Percentiles rank a stretch among this genome's conserved stretches.
Evolutionary conservation across 2,888 invertebrate species (phyloP).

Genomic region (Archips xylosteana): DNA sequence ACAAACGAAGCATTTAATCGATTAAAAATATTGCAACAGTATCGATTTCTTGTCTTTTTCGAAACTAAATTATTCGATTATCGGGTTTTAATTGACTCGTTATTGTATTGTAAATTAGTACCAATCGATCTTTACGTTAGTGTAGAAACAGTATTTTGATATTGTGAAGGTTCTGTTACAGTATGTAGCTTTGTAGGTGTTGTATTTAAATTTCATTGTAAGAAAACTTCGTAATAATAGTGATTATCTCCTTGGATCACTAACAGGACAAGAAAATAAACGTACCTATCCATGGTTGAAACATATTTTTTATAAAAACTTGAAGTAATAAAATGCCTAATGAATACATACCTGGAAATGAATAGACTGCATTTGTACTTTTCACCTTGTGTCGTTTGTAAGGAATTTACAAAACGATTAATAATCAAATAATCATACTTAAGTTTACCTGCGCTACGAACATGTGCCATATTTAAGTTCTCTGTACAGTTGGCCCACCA

Average conservation of each 20-base stretch:
- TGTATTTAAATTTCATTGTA: slow-evolving; percentile 72
- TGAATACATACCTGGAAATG: not conserved
- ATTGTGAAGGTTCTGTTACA: slow-evolving; percentile 72
- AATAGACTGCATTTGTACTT: slow-evolving; percentile 26
- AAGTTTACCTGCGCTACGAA: slow-evolving; percentile 54
- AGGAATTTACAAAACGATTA: slow-evolving; percentile 37
- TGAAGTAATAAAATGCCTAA: not conserved
- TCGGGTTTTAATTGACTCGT: slow-evolving; percentile 65
- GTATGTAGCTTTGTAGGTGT: slow-evolving; percentile 78
- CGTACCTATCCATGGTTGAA: not conserved
- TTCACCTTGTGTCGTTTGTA: slow-evolving; percentile 37
- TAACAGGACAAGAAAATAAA: slow-evolving; percentile 32
- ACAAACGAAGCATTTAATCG: slow-evolving; percentile 34
- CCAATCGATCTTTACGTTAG: slow-evolving; percentile 70
- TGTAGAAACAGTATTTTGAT: slow-evolving; percentile 79
- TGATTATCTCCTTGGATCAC: slow-evolving; percentile 49
- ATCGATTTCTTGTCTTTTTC: slow-evolving; percentile 69
- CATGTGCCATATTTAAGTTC: slow-evolving; percentile 76
- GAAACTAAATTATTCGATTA: slow-evolving; percentile 67
- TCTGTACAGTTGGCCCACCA: slow-evolving; percentile 52
- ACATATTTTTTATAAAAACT: slow-evolving; percentile 28
- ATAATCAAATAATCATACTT: slow-evolving; percentile 12
- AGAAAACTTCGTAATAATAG: slow-evolving; percentile 51
- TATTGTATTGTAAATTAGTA: slow-evolving; percentile 69
- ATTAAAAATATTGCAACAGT: slow-evolving; percentile 45